Evolutionary conservation across 1,140 invertebrate species (phyloP).

Genomic region (Pseudomyrmex pallidus): DNA sequence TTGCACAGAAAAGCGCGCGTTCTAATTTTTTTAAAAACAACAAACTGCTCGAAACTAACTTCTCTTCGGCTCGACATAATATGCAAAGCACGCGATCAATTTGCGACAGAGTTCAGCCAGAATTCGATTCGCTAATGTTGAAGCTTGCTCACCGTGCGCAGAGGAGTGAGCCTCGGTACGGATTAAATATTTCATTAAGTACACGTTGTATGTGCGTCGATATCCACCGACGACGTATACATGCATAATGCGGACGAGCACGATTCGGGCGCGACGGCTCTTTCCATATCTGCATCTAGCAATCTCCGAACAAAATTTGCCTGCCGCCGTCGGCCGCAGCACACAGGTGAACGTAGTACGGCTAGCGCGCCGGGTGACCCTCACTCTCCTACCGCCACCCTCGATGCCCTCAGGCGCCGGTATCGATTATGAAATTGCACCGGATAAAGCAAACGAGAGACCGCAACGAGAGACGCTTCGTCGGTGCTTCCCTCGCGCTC

Average conservation of each 20-base stretch:
- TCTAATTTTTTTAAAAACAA: no score
- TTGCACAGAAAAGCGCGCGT: no score
- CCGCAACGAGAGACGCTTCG: slow-evolving; percentile 33
- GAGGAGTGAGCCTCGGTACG: neutral
- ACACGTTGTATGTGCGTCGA: slow-evolving; percentile 3
- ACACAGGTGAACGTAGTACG: slow-evolving; percentile 51
- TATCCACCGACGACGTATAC: neutral
- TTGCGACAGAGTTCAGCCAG: no score
- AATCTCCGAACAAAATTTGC: slow-evolving; percentile 68
- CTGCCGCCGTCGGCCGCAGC: slow-evolving; percentile 26
- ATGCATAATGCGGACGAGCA: slow-evolving; percentile 18
- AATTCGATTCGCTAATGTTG: no score
- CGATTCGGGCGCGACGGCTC: slow-evolving; percentile 23
- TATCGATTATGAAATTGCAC: slow-evolving; percentile 76
- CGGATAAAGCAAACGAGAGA: slow-evolving; percentile 70
- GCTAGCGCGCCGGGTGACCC: slow-evolving; percentile 25
- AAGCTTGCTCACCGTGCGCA: neutral
- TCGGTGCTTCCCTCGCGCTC: slow-evolving; percentile 15
- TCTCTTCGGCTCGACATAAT: no score
- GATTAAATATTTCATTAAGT: slow-evolving; percentile 54
- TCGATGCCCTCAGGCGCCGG: slow-evolving; percentile 22
- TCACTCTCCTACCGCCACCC: neutral
- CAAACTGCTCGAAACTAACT: no score
- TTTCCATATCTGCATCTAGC: neutral
- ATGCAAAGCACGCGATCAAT: no score